Evolutionary conservation across 2,113 vertebrate genomes (phyloP), one percentile per base, ranked within the genome.

Genomic region (Deroptyus accipitrinus): DNA sequence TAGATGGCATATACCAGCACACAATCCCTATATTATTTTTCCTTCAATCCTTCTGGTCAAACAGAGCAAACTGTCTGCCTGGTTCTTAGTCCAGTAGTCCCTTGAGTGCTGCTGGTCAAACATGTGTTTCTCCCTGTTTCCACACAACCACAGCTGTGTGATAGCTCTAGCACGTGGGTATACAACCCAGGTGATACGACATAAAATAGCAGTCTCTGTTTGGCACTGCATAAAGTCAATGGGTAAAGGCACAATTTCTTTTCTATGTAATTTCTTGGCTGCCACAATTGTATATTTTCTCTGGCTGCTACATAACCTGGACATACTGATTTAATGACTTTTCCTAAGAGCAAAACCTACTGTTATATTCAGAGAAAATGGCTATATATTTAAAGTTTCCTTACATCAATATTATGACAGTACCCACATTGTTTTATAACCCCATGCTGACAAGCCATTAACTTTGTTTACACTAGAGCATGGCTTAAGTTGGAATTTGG

Each of bases 371-470:
- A 96, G 83, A 96, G 90, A 92, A 97, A 95, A 96, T 79, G 76
- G 44, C 74, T 81, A 92, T 92, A 86, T 94, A 96, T 96, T 96
- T 93, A 85, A 94, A 94, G 92, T 94, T 83, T 84, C 90, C 94
- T 95, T 96, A 84, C 88, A 94, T 94, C 95, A 96, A 93, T 97
- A 97, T 96, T 95, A 95, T 97, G 90, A 96, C 93, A 94, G 95
- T 94, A 95, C 90, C 96, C 90, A 92, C 94, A 97, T 95, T 96
- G 94, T 94, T 95, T 96, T 95, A 95, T 82, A 97, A 88, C 73
- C 86, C 76, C 92, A 92, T 91, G 88, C 95, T 96, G 95, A 96
- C 95, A 96, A 96, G 86, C 88, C 86, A 97, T 97, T 97, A 96
- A 95, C 93, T 93, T 88, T 95, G 88, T 96, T 97, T 96, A 96